These are phyloP conservation scores for Ceyx melanurus DNA, from an alignment of 2,113 vertebrate genomes.

Conservation along the genomic window DNA sequence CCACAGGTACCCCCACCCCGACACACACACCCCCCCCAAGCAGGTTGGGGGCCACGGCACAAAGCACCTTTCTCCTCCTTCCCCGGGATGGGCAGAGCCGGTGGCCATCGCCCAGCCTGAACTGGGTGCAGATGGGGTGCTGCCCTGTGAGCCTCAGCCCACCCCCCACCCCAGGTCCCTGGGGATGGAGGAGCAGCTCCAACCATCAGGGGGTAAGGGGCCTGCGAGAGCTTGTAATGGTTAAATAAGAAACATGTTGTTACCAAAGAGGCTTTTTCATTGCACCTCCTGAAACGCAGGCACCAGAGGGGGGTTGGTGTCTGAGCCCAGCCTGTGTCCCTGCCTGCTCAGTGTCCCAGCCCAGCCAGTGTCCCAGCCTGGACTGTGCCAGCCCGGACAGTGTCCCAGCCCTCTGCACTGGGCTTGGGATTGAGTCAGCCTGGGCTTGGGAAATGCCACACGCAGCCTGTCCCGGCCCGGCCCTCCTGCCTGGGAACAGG, in stretches of 20 bases:
- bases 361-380: no score
- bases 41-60: slow-evolving; percentile 73
- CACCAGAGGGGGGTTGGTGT: neutral
- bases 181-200: neutral
- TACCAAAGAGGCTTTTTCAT: slow-evolving; percentile 25
- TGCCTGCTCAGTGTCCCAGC: neutral
- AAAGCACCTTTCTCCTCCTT: slow-evolving; percentile 97
- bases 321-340: no score
- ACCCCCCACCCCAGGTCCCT: neutral
- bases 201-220: neutral
- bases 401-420: accelerated
- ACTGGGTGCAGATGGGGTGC: slow-evolving; percentile 32
- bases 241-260: slow-evolving; percentile 33
- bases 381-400: neutral
- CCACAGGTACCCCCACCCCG: no score
- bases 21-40: neutral
- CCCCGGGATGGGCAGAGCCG: neutral
- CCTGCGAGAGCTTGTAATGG: neutral
- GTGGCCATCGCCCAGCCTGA: slow-evolving; percentile 64
- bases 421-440: accelerated
- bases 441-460: neutral
- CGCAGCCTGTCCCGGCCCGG: accelerated
- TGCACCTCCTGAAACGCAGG: slow-evolving; percentile 34
- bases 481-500: neutral
- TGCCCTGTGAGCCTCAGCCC: neutral